Evolutionary conservation across 2,888 invertebrate genomes (phyloP), one percentile per base, ranked within the genome.

Genomic region (Nipponacmea schrenckii): DNA sequence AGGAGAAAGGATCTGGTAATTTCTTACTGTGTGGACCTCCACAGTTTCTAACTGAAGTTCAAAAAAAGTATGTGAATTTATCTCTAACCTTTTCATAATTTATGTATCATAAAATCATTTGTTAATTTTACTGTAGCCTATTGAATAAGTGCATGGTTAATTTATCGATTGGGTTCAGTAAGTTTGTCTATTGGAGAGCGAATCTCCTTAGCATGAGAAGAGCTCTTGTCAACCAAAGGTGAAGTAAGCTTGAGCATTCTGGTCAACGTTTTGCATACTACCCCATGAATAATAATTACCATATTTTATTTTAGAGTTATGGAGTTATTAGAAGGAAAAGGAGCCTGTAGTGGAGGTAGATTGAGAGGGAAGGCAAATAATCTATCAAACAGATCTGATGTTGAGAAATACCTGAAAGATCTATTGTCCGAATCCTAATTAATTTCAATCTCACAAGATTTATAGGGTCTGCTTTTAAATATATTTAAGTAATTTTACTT

Each of bases 331-430:
- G 92, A 93, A 81, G 94, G 93, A 4, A 95, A 95, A 90, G 95
- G 95, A 12, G 93, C 93, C 45, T 93, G 92, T 64, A 93, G 93
- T 84, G 92, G 93, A 68, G 92, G 92, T 56, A 91, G 91, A 79
- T 95, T 92, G 82, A 94, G 94, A 90, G 95, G 94, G 0, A 95
- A 95, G 90, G 93, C 94, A 0, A 91, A 91, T 5, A 93, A 93
- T 82, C 86, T 94, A 80, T 89, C 90, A n/a, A 92, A 91, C 74
- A 89, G 93, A 62, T 89, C 89, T 44, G 92, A 93, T 87, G 94
- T 93, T 83, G 92, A 87, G 69, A 79, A 81, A 62, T 74, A 85
- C 26, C 75, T 87, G 2, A 71, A 73, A 70, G 82, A 85, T 56
- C 3, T 56, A 8, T 24, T 56, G 24, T 20, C 24, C n/a, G 56